These are phyloP conservation scores for Montipora efflorescens DNA, from an alignment of 64 coral and sea anemone genomes.

Conservation along the genomic window DNA sequence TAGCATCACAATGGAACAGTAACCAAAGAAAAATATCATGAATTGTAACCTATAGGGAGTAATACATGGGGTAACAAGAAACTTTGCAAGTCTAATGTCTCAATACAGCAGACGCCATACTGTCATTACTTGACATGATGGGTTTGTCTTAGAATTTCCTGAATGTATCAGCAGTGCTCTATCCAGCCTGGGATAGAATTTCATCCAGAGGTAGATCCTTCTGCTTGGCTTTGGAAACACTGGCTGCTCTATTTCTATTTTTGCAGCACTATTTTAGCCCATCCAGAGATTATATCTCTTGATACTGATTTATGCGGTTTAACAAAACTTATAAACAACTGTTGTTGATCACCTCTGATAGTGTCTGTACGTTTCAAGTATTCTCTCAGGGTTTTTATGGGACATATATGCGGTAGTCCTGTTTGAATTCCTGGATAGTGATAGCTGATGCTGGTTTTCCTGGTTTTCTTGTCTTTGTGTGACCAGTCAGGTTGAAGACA, in stretches of 20 bases:
- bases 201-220: slow-evolving; percentile 35
- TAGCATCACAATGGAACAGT: slow-evolving; percentile 5
- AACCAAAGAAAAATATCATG: not conserved
- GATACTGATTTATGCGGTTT: no score
- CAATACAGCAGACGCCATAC: not conserved
- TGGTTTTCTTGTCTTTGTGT: slow-evolving; percentile 33
- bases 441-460: slow-evolving; percentile 31
- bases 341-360: no score
- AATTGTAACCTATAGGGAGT: not conserved
- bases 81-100: not conserved
- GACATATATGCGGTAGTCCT: slow-evolving; percentile 29
- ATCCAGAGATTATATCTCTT: no score
- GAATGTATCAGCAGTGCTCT: slow-evolving; percentile 42
- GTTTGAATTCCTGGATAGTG: slow-evolving; percentile 29
- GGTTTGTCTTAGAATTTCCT: slow-evolving; percentile 20
- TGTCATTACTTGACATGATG: not conserved
- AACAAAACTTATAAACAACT: no score
- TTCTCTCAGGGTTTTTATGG: slow-evolving; percentile 34
- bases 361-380: slow-evolving; percentile 30
- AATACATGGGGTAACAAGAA: not conserved
- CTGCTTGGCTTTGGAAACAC: slow-evolving; percentile 61
- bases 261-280: slow-evolving; percentile 29
- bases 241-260: slow-evolving; percentile 52
- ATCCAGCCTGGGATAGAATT: slow-evolving; percentile 46
- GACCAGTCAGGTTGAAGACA: slow-evolving; percentile 14